Base-by-base conservation (phyloP, 1,140 invertebrate genomes). In the Plutomurus gul region DNA sequence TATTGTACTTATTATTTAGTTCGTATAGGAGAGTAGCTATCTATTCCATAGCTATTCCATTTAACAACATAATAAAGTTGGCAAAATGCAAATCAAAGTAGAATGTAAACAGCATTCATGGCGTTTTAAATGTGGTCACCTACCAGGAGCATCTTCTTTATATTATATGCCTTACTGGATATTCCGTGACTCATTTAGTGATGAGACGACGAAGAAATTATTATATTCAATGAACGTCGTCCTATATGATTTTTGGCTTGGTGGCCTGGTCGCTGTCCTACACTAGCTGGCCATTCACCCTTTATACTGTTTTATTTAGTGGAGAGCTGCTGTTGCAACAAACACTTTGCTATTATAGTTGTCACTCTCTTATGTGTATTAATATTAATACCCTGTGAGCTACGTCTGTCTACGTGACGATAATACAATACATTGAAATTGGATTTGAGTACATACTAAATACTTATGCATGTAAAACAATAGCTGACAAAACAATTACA, bases 1-100 rank as follows among this genome's bases (percentile, higher is more conserved):
- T n/a, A n/a, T n/a, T n/a, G n/a, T n/a, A n/a, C n/a, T n/a, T n/a
- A n/a, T n/a, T n/a, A n/a, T n/a, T n/a, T n/a, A n/a, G n/a, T n/a
- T n/a, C n/a, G n/a, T n/a, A n/a, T n/a, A n/a, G n/a, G n/a, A n/a
- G n/a, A n/a, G n/a, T n/a, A n/a, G n/a, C n/a, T n/a, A n/a, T n/a
- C 2, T n/a, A 43, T 13, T 60, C 25, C 13, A 33, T 51, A 22
- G 20, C 47, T 22, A 22, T 51, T 51, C 47, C 20, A 51, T 22
- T 51, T 51, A 22, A 51, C 47, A 49, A 49, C 47, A 60, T 60
- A 60, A 60, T 30, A n/a, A 60, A 65, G 27, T 27, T 65, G n/a
- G 56, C 30, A 36, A 65, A 65, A 65, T 65, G 27, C 56, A 65
- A 65, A 65, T 65, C 56, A 65, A 65, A 33, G 56, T 65, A 65